Percentiles rank a stretch among this genome's conserved stretches.
Conservation (phyloP, 1,140 invertebrate species). For the Bombus terrestris region DNA sequence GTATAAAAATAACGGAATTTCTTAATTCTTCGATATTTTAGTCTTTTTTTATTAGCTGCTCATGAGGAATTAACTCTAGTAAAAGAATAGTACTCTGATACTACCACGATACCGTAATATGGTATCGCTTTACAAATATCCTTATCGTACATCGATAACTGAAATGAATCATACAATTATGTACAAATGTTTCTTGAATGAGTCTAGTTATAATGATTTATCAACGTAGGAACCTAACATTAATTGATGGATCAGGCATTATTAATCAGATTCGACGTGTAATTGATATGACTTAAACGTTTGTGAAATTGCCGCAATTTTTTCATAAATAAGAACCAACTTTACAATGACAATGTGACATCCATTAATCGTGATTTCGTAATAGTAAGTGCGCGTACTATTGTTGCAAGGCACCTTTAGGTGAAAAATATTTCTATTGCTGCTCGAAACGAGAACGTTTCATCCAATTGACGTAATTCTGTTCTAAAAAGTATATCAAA, state of each 20-base stretch:
- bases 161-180: constrained; percentile 65
- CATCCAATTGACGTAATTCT: too few relatives aligned
- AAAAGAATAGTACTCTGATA: constrained; percentile 10
- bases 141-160: constrained; percentile 64
- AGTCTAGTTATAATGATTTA: constrained; percentile 41
- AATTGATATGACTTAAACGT: neutral
- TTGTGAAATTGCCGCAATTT: neutral
- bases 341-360: neutral
- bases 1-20: neutral
- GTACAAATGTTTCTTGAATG: constrained; percentile 63
- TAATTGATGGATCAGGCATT: neutral
- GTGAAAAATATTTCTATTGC: neutral
- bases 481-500: too few relatives aligned
- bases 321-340: neutral
- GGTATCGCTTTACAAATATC: constrained; percentile 66
- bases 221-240: neutral
- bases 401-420: neutral
- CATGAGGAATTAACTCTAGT: too few relatives aligned
- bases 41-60: neutral
- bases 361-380: neutral
- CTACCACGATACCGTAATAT: constrained; percentile 29
- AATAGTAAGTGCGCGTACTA: neutral
- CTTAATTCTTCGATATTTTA: too few relatives aligned
- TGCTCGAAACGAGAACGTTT: neutral
- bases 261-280: neutral